These are phyloP conservation scores for Sebastes fasciatus DNA, from an alignment of 2,113 vertebrate species.

Conservation along the genomic window DNA sequence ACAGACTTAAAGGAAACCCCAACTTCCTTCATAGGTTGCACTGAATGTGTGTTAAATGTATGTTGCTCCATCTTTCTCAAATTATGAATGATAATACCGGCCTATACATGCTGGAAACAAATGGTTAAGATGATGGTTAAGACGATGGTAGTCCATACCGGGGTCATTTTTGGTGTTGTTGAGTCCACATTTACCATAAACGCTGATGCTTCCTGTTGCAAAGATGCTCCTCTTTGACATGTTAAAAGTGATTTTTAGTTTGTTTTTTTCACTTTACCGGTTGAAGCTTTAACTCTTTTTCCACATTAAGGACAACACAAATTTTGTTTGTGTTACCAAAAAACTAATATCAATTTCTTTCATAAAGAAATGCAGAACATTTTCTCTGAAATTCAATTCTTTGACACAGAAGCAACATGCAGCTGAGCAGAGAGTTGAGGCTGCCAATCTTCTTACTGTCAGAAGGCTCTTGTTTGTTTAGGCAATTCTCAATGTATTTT, in stretches of 20 bases:
- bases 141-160: too few species aligned
- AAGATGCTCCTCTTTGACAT: not conserved
- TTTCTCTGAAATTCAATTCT: not conserved
- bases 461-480: slow-evolving; percentile 8
- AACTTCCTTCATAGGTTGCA: not conserved
- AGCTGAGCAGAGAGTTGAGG: not conserved
- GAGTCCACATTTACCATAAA: not conserved
- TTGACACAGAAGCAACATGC: not conserved
- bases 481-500: not conserved
- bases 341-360: too few species aligned
- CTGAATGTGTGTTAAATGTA: not conserved
- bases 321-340: too few species aligned
- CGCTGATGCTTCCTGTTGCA: not conserved
- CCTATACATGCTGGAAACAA: not conserved
- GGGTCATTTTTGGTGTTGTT: not conserved
- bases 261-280: not conserved
- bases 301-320: not conserved
- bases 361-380: not conserved
- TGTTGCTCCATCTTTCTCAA: not conserved
- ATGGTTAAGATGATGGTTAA: not conserved
- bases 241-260: not conserved
- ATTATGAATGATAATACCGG: not conserved
- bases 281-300: not conserved
- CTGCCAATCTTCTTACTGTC: not conserved
- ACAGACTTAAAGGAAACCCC: not conserved